These are phyloP conservation scores for Betta splendens DNA, from an alignment of 2,797 vertebrate species.

Conservation along the genomic window DNA sequence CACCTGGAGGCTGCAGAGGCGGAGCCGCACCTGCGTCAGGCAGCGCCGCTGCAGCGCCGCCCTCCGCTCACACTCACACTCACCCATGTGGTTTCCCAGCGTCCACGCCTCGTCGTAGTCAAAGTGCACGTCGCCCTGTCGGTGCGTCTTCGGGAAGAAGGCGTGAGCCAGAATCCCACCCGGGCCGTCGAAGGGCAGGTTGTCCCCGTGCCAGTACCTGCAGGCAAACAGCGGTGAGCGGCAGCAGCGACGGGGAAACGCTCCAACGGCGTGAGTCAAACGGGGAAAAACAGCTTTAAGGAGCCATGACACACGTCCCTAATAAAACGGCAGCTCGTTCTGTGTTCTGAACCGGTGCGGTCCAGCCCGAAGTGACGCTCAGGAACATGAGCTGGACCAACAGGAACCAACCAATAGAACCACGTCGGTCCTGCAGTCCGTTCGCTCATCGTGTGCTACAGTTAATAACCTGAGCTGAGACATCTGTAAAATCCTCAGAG, in stretches of 20 bases:
- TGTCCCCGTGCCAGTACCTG: conserved; percentile 95
- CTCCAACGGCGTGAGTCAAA: not conserved
- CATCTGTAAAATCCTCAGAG: too few species aligned
- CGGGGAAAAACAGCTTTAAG: conserved; percentile 8
- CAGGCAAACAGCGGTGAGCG: conserved; percentile 24
- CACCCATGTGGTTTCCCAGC: conserved; percentile 90
- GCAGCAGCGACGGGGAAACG: not conserved
- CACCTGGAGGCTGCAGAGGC: too few species aligned
- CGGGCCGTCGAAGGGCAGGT: conserved; percentile 91
- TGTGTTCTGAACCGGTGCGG: too few species aligned
- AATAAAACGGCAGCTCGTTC: conserved; percentile 3
- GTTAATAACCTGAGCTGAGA: too few species aligned
- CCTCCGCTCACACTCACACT: too few species aligned
- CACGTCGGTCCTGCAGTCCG: too few species aligned
- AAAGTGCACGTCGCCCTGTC: conserved; percentile 93
- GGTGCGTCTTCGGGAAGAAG: conserved; percentile 92
- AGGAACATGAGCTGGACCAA: too few species aligned
- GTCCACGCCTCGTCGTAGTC: conserved; percentile 97
- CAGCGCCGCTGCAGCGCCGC: too few species aligned
- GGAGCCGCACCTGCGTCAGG: too few species aligned
- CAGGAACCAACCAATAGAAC: too few species aligned
- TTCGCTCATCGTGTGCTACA: too few species aligned
- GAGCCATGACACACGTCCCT: conserved; percentile 25
- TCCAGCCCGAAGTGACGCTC: too few species aligned
- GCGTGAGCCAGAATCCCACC: conserved; percentile 95